These are phyloP conservation scores for Mobula hypostoma DNA, from an alignment of 2,113 vertebrate genomes.

Conservation along the genomic window DNA sequence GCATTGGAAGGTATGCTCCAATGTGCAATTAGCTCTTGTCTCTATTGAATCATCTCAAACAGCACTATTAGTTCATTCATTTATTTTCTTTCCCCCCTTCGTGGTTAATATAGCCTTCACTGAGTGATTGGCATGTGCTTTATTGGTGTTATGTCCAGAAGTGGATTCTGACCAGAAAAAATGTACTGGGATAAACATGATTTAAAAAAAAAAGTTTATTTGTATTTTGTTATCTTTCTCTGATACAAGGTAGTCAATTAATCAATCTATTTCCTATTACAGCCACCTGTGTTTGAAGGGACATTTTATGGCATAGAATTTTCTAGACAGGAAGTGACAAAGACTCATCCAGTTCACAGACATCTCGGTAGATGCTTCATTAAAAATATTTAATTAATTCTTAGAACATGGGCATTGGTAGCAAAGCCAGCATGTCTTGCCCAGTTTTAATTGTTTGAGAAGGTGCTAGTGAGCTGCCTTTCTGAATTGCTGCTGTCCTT, in stretches of 20 bases:
- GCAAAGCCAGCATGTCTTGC: too few relatives aligned
- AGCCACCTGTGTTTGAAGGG: neutral
- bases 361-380: neutral
- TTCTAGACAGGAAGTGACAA: neutral
- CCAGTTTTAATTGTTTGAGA: too few relatives aligned
- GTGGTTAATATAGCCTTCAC: too few relatives aligned
- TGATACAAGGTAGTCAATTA: neutral
- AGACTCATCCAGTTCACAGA: neutral
- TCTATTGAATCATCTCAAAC: neutral
- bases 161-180: too few relatives aligned
- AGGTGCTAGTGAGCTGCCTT: too few relatives aligned
- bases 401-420: too few relatives aligned
- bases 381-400: neutral
- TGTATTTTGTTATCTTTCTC: neutral
- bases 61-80: neutral
- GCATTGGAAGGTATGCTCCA: too few relatives aligned
- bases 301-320: neutral
- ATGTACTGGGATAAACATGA: too few relatives aligned
- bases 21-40: too few relatives aligned
- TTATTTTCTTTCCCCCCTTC: neutral
- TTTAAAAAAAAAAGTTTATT: neutral
- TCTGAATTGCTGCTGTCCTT: too few relatives aligned
- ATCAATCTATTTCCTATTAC: neutral
- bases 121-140: too few relatives aligned
- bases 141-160: too few relatives aligned